Conservation (phyloP, 1,140 invertebrate species). For the Drepana arcuata region DNA sequence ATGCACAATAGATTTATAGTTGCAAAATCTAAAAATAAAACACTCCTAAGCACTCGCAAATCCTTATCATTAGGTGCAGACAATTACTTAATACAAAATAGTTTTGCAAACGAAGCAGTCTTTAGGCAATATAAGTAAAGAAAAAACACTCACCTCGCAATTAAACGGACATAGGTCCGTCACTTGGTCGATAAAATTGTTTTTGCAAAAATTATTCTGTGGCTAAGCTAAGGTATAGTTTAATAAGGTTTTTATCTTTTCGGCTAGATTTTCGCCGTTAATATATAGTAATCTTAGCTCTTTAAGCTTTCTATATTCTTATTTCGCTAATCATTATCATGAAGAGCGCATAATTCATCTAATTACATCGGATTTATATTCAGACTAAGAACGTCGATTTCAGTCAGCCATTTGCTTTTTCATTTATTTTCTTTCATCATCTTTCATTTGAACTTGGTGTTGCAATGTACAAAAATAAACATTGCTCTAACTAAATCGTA, state of each 20-base stretch:
- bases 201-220: conserved; percentile 42
- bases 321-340: conserved; percentile 68
- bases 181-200: conserved; percentile 38
- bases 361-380: conserved; percentile 65
- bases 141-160: conserved; percentile 50
- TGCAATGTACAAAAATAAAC: too few relatives aligned
- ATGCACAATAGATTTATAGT: too few relatives aligned
- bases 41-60: conserved; percentile 14
- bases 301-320: conserved; percentile 45
- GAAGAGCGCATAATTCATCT: conserved; percentile 62
- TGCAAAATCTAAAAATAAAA: conserved; percentile 24
- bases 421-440: conserved; percentile 44
- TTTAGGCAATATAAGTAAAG: conserved; percentile 23
- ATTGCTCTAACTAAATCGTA: too few relatives aligned
- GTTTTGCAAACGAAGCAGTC: conserved; percentile 16
- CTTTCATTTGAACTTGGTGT: conserved; percentile 15
- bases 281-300: conserved; percentile 40
- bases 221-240: conserved; percentile 42
- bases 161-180: conserved; percentile 53
- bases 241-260: conserved; percentile 29
- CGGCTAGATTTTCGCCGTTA: conserved; percentile 29
- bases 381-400: conserved; percentile 50
- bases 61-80: too few relatives aligned
- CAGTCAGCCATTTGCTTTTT: conserved; percentile 69
- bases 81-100: conserved; percentile 7